Percentiles rank a stretch among this genome's conserved stretches.
Evolutionary conservation across 1,140 invertebrate species (phyloP).

Genomic region (Bombus impatiens): DNA sequence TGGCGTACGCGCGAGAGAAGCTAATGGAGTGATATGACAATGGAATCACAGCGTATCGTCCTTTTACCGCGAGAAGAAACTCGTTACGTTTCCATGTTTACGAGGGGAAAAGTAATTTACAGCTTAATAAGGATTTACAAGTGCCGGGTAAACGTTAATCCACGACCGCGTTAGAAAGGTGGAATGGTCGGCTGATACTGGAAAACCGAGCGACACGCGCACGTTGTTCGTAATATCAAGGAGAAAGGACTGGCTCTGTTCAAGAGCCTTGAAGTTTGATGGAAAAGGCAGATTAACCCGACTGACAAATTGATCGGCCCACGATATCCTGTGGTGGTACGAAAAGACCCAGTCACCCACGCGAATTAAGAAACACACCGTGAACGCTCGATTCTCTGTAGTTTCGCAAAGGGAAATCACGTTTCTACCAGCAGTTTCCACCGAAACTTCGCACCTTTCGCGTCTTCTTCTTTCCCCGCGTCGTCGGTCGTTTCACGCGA

Average conservation of each 20-base stretch:
- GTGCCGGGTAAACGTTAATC: not conserved
- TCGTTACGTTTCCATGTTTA: no score
- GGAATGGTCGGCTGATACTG: slow-evolving; percentile 26
- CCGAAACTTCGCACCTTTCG: not conserved
- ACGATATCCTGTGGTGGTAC: slow-evolving; percentile 39
- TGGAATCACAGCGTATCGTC: no score
- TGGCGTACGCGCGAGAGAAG: fast-evolving
- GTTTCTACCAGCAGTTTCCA: not conserved
- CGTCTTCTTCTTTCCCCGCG: not conserved
- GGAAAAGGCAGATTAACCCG: slow-evolving; percentile 57
- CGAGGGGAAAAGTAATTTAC: not conserved
- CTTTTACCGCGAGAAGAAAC: no score
- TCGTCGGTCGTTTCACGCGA: slow-evolving; percentile 17
- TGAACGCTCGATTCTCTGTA: not conserved
- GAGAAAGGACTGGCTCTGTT: slow-evolving; percentile 49
- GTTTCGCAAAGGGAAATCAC: not conserved
- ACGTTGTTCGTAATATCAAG: slow-evolving; percentile 38
- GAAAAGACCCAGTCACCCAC: slow-evolving; percentile 36
- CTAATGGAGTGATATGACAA: no score
- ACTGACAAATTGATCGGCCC: slow-evolving; percentile 50
- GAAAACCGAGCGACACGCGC: slow-evolving; percentile 24
- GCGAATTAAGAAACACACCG: slow-evolving; percentile 18
- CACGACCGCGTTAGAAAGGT: slow-evolving; percentile 13
- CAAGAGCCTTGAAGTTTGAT: slow-evolving; percentile 56
- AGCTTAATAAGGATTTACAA: not conserved